Evolutionary conservation across 2,113 vertebrate genomes (phyloP), one percentile per base, ranked within the genome.

Genomic region (Nothobranchius furzeri): DNA sequence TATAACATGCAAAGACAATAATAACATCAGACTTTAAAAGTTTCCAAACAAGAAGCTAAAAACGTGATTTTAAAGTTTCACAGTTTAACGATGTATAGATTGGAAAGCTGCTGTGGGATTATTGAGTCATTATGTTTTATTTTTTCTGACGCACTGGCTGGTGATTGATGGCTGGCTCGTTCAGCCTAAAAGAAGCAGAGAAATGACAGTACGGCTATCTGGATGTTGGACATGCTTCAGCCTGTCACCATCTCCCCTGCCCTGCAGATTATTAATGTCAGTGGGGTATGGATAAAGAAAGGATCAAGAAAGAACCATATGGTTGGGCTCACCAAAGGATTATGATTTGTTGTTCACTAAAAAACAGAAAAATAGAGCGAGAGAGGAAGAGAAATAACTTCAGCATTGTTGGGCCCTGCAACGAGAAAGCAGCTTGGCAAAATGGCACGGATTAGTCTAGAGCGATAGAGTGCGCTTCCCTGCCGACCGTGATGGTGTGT

Each of bases 251-350:
- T 80, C 73, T 69, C 65, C 70, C 60, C 47, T 20, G 63, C 67
- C 60, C 60, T 43, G 55, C 69, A 76, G 87, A 86, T 90, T 85
- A 87, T 86, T 86, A 82, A 81, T 83, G 85, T 85, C 86, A 83
- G 81, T 77, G 76, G 83, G 73, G 70, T 83, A 76, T 78, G 87
- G 84, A 85, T 89, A 83, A 83, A 84, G 83, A 81, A 85, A 80
- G 86, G 85, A 88, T 90, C 68, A 89, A 87, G 84, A 84, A 82
- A 81, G 80, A 63, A 80, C 73, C 88, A 87, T 89, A 88, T 85
- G 86, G 69, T 76, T 24, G 52, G 62, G 65, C 79, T 86, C 84
- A 83, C 68, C 74, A 64, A 72, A 72, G 89, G 86, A 89, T 90
- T 90, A 89, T 72, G 79, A 73, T 84, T 85, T 87, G 81, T 87